Conservation (phyloP, 2,888 invertebrate species). For the Clepsis dumicolana region DNA sequence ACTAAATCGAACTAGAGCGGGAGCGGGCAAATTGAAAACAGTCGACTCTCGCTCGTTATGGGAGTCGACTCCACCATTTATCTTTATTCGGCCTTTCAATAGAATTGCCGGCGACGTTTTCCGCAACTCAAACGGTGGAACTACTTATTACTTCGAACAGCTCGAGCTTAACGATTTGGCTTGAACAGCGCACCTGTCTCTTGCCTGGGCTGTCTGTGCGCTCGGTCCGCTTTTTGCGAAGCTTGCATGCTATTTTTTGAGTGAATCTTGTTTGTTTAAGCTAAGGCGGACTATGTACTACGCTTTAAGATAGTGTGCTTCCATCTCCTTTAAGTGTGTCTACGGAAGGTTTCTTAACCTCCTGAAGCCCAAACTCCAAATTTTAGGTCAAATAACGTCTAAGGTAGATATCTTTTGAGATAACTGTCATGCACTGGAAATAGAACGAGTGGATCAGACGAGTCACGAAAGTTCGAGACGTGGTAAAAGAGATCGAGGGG, state of each 20-base stretch:
- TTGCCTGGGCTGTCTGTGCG: constrained; percentile 35
- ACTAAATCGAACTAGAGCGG: constrained; percentile 72
- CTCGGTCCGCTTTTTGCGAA: constrained; percentile 36
- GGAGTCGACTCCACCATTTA: constrained; percentile 78
- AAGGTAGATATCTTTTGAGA: too few relatives aligned
- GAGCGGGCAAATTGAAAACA: constrained; percentile 82
- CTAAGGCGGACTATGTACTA: too few relatives aligned
- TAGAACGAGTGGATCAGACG: too few relatives aligned
- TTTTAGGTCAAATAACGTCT: too few relatives aligned
- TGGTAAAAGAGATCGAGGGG: too few relatives aligned
- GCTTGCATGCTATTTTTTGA: constrained; percentile 15
- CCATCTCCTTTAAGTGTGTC: too few relatives aligned
- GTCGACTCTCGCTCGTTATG: constrained; percentile 81
- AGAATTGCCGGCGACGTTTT: constrained; percentile 80
- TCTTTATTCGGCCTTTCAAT: constrained; percentile 84
- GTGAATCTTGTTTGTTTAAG: constrained; percentile 4
- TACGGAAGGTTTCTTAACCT: too few relatives aligned
- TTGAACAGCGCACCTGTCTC: constrained; percentile 71
- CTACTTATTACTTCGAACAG: constrained; percentile 84
- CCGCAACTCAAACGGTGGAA: constrained; percentile 80
- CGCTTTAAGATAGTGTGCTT: too few relatives aligned
- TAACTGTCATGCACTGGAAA: too few relatives aligned
- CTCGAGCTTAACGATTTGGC: constrained; percentile 80
- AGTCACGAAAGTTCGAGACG: too few relatives aligned
- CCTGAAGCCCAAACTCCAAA: too few relatives aligned